phyloP scores from a whole-genome alignment of 2,797 vertebrate genomes.

The Danio kyathit region DNA sequence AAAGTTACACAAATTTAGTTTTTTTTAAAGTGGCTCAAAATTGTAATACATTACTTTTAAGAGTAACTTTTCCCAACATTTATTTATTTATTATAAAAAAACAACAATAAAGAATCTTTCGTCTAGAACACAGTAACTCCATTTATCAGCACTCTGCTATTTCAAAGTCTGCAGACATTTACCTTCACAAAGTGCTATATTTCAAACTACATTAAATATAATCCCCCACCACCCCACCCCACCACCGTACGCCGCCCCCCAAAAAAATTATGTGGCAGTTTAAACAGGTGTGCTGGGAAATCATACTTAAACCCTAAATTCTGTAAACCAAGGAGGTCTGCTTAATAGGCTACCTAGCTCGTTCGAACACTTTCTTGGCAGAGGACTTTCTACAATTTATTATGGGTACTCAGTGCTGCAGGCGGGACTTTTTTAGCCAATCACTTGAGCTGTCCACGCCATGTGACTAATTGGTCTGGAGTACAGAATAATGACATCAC shows the following conservation, averaged over 20 bases:
- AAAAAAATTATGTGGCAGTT: not conserved
- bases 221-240: too few relatives aligned
- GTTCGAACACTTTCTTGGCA: not conserved
- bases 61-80: too few relatives aligned
- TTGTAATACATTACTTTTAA: too few relatives aligned
- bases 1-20: too few relatives aligned
- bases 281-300: not conserved
- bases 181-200: too few relatives aligned
- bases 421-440: not conserved
- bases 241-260: too few relatives aligned
- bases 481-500: not conserved
- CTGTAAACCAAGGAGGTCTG: not conserved
- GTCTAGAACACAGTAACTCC: too few relatives aligned
- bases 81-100: too few relatives aligned
- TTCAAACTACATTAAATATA: too few relatives aligned
- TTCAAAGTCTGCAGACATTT: not conserved
- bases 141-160: not conserved
- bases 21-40: too few relatives aligned
- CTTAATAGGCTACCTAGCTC: too few relatives aligned
- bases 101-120: too few relatives aligned
- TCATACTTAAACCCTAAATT: not conserved
- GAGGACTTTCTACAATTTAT: not conserved
- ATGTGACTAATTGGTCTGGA: conserved; percentile 23
- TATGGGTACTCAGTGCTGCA: not conserved
- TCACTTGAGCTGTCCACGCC: not conserved